phyloP scores from a whole-genome alignment of 37 sponge, comb jelly and placozoan genomes.

The Spongilla lacustris region DNA sequence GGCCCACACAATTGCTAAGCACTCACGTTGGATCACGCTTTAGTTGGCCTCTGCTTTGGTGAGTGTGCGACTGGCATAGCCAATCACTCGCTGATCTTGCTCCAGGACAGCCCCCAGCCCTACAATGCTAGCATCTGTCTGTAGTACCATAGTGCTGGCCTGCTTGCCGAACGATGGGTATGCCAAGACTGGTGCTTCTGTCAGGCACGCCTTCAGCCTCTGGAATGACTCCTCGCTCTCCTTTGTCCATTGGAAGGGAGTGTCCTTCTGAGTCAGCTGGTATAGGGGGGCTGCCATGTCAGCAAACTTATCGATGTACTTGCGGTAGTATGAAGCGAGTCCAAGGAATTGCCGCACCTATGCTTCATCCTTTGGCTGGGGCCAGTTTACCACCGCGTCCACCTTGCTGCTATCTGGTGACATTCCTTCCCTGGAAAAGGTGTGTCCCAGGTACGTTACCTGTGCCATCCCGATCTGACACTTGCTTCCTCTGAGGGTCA shows the following conservation, averaged over 20 bases:
- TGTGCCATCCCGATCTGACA: constrained; percentile 46
- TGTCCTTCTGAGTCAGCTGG: constrained; percentile 40
- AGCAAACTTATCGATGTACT: constrained; percentile 55
- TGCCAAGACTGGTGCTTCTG: constrained; percentile 48
- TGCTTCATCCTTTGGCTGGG: constrained; percentile 14
- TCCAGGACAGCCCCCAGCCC: constrained; percentile 65
- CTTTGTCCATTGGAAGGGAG: constrained; percentile 24
- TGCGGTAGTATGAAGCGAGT: constrained; percentile 60
- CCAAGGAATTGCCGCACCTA: constrained; percentile 52
- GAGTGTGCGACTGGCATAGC: constrained; percentile 5
- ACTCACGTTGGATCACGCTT: constrained; percentile 40
- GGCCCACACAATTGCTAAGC: constrained; percentile 46
- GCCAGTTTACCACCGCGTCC: constrained; percentile 42
- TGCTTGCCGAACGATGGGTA: constrained; percentile 35
- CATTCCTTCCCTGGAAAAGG: constrained; percentile 49
- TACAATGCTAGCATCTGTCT: constrained; percentile 72
- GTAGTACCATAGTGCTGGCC: constrained; percentile 29
- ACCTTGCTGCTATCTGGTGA: constrained; percentile 51
- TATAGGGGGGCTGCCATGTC: constrained; percentile 60
- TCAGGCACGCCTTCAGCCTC: constrained; percentile 40
- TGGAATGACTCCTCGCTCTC: constrained; percentile 32
- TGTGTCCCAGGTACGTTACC: constrained; percentile 54
- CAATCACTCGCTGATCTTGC: constrained; percentile 28
- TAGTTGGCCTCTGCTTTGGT: constrained; percentile 35
- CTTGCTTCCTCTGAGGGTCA: constrained; percentile 55